Conservation (phyloP, 2,888 invertebrate genomes). For the Bombylius major region DNA sequence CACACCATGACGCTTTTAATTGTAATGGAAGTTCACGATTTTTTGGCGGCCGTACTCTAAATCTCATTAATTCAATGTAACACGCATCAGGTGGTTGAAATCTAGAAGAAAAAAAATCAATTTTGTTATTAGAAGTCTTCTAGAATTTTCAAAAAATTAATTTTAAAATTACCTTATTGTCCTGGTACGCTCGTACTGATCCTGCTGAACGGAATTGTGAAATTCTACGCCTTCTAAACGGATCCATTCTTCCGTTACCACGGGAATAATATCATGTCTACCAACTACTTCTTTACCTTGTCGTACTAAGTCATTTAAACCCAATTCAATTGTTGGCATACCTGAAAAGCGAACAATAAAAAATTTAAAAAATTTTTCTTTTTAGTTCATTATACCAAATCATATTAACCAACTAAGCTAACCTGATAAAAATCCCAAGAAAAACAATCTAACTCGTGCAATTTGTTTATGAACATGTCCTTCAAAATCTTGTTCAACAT, state of each 20-base stretch:
- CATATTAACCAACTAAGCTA: conserved; percentile 13
- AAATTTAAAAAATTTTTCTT: neutral
- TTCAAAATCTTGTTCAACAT: conserved; percentile 75
- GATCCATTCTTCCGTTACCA: conserved; percentile 99
- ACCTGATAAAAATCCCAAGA: conserved; percentile 90
- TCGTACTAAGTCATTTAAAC: conserved; percentile 93
- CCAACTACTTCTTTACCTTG: conserved; percentile 99
- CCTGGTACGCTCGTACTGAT: conserved; percentile 73
- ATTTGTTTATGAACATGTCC: conserved; percentile 81
- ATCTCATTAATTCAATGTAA: conserved; percentile 92
- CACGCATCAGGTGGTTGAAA: conserved; percentile 96
- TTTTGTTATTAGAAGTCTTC: neutral
- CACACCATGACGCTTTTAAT: conserved; percentile 78
- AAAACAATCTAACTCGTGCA: conserved; percentile 88
- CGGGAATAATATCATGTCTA: conserved; percentile 96
- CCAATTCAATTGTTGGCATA: conserved; percentile 93
- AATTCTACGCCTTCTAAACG: conserved; percentile 88
- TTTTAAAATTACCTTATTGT: conserved; percentile 58
- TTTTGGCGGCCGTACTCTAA: conserved; percentile 87
- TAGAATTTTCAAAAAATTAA: neutral
- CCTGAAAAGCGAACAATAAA: conserved; percentile 39
- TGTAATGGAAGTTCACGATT: conserved; percentile 95
- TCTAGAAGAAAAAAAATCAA: conserved; percentile 35
- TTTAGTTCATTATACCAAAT: too few relatives aligned
- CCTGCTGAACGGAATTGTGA: conserved; percentile 84